Conservation (phyloP, 2,888 invertebrate genomes). For the Psococerastis gibbosa region DNA sequence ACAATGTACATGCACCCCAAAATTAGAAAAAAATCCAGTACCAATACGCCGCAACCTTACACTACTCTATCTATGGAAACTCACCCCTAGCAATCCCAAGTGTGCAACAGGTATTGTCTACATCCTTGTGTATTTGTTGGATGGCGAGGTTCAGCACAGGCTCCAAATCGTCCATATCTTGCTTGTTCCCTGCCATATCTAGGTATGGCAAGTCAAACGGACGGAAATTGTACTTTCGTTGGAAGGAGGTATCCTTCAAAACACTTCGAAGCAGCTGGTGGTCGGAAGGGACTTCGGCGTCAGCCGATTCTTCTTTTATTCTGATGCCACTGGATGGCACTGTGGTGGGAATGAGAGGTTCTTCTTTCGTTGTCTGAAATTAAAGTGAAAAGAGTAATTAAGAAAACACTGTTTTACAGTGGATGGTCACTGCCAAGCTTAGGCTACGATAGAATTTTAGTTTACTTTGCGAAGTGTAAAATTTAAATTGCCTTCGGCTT, state of each 20-base stretch:
- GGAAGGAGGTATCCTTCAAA: conserved; percentile 66
- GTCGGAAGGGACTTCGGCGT: conserved; percentile 26
- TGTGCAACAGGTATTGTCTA: conserved; percentile 64
- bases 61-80: conserved; percentile 24
- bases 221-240: conserved; percentile 62
- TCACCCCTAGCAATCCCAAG: conserved; percentile 78
- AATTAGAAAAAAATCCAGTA: too few relatives aligned
- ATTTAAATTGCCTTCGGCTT: too few relatives aligned
- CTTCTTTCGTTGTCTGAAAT: neutral
- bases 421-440: too few relatives aligned
- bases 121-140: conserved; percentile 69
- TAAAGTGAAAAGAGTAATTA: too few relatives aligned
- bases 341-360: conserved; percentile 5
- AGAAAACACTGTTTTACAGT: too few relatives aligned
- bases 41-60: too few relatives aligned
- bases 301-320: conserved; percentile 15
- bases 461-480: too few relatives aligned
- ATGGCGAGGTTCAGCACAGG: conserved; percentile 68
- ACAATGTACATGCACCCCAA: too few relatives aligned
- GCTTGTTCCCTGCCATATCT: conserved; percentile 8
- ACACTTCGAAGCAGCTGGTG: conserved; percentile 64
- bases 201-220: conserved; percentile 45
- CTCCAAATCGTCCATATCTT: conserved; percentile 48
- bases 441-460: too few relatives aligned
- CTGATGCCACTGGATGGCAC: conserved; percentile 9